phyloP scores from a whole-genome alignment of 2,113 vertebrate genomes.

The Marcusenius ussheri region DNA sequence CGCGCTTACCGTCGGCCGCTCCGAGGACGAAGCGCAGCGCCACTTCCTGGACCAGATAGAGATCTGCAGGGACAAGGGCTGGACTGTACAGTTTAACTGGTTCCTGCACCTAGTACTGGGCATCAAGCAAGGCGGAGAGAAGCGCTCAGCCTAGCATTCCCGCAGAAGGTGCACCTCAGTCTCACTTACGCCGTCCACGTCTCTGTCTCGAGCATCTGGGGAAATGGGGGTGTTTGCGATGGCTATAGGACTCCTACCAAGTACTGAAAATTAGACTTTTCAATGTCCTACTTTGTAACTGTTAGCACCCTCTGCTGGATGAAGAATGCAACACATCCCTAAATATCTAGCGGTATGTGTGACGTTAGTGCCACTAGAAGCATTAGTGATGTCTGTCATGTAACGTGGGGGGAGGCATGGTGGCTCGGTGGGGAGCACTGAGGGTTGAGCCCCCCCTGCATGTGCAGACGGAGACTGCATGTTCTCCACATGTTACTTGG shows the following conservation, averaged over 20 bases:
- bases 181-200: background rate
- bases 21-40: constrained; percentile 83
- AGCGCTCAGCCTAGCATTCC: constrained; percentile 71
- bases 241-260: background rate
- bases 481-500: background rate
- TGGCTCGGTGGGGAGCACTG: background rate
- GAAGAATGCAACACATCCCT: background rate
- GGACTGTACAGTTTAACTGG: constrained; percentile 99
- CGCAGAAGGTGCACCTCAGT: background rate
- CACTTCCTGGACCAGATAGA: constrained; percentile 96
- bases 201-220: background rate
- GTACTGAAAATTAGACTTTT: background rate
- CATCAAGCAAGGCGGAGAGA: constrained; percentile 94
- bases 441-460: background rate
- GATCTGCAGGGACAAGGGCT: constrained; percentile 95
- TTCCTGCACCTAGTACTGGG: constrained; percentile 94
- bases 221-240: background rate
- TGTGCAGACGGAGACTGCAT: background rate
- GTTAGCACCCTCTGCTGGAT: constrained; percentile 9
- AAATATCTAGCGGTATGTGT: background rate
- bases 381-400: background rate
- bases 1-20: constrained; percentile 83
- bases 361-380: background rate
- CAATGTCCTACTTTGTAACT: background rate
- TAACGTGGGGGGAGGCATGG: background rate